phyloP scores from a whole-genome alignment of 2,888 invertebrate species.

The Sepioteuthis lessoniana region DNA sequence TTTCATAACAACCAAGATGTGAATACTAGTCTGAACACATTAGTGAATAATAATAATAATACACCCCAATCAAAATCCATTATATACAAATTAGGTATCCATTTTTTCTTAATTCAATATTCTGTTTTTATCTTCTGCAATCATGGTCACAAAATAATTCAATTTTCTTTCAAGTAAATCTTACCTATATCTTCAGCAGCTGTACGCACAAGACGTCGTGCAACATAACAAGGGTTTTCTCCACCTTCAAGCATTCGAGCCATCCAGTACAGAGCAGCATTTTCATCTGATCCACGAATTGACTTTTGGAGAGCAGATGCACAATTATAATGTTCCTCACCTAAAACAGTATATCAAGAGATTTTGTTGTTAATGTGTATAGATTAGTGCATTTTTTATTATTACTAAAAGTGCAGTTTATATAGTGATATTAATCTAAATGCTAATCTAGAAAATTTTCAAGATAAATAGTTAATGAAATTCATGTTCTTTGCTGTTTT shows the following conservation, averaged over 20 bases:
- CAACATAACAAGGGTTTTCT: constrained; percentile 86
- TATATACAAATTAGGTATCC: not conserved
- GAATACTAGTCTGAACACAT: no score
- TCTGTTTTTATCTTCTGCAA: not conserved
- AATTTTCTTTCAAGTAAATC: constrained; percentile 33
- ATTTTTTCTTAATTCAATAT: not conserved
- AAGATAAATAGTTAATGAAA: no score
- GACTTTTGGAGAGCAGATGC: constrained; percentile 89
- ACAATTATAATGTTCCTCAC: constrained; percentile 88
- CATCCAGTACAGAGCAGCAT: constrained; percentile 88
- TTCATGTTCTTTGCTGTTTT: no score
- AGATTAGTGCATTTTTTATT: no score
- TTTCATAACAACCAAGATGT: no score
- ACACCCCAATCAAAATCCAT: no score
- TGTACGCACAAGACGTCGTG: constrained; percentile 83
- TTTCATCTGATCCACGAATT: constrained; percentile 85
- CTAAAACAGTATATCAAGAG: constrained; percentile 54
- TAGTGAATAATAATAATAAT: no score
- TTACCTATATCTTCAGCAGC: constrained; percentile 87
- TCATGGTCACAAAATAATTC: not conserved
- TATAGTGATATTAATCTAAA: no score
- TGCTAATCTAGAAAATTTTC: no score
- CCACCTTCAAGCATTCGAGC: constrained; percentile 86
- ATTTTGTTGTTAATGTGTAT: not conserved
- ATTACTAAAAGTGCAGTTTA: no score